Conservation (phyloP, 2,113 vertebrate species). For the Amazona vittata region DNA sequence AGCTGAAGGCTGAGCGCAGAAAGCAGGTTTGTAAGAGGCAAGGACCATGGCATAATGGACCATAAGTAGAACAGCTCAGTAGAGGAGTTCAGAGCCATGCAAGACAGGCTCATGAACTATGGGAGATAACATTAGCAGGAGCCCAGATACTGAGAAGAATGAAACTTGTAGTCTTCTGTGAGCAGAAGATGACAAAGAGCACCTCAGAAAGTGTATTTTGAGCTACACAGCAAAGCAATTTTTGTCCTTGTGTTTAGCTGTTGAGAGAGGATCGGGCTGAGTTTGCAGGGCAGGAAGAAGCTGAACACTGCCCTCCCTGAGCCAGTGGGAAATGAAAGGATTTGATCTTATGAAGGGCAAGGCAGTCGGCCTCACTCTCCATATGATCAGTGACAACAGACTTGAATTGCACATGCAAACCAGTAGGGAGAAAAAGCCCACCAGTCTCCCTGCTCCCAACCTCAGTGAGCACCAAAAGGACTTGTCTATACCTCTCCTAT, state of each 20-base stretch:
- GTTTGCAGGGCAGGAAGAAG: neutral
- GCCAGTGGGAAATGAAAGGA: neutral
- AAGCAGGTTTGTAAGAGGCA: neutral
- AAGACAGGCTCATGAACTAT: neutral
- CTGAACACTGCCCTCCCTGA: neutral
- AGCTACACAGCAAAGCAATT: neutral
- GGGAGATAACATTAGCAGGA: neutral
- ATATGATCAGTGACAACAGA: accelerated
- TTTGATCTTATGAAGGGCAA: neutral
- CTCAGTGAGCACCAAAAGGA: neutral
- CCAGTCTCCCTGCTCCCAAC: neutral
- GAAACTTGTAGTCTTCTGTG: neutral
- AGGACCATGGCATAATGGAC: neutral
- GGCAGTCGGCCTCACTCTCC: neutral
- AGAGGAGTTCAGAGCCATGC: neutral
- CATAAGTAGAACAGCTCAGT: neutral
- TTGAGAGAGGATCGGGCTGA: neutral
- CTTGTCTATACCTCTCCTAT: accelerated
- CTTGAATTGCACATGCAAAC: accelerated
- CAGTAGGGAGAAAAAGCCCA: neutral
- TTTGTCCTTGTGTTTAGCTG: neutral
- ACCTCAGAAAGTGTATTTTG: neutral
- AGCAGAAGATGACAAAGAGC: neutral
- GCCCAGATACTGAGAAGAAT: neutral
- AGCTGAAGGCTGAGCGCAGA: neutral